phyloP scores from a whole-genome alignment of 2,888 invertebrate species.

The Coecobrya sp. region DNA sequence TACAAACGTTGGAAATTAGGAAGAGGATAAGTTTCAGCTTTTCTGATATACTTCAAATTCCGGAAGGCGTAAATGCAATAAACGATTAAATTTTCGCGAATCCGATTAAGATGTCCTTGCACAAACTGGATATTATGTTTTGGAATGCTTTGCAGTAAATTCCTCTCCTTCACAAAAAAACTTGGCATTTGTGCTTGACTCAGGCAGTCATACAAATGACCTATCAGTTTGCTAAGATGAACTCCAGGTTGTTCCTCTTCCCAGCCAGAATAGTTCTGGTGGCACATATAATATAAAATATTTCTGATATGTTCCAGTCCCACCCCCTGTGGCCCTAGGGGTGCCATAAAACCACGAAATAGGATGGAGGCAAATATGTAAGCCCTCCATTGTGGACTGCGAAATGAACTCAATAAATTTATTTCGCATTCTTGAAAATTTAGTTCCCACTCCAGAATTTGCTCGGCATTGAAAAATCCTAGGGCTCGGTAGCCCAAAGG shows the following conservation, averaged over 20 bases:
- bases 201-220: conserved; percentile 90
- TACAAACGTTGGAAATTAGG: conserved; percentile 90
- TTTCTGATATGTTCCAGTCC: conserved; percentile 92
- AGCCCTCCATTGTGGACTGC: conserved; percentile 91
- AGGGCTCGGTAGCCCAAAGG: conserved; percentile 92
- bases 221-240: conserved; percentile 90
- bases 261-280: conserved; percentile 92
- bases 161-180: conserved; percentile 92
- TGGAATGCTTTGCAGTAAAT: conserved; percentile 92
- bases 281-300: conserved; percentile 90
- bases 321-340: conserved; percentile 89
- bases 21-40: conserved; percentile 89
- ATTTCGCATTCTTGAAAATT: conserved; percentile 93
- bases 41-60: conserved; percentile 90
- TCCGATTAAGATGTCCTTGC: conserved; percentile 91
- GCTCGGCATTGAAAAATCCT: conserved; percentile 90
- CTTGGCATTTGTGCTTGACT: conserved; percentile 91
- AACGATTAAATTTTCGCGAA: conserved; percentile 92
- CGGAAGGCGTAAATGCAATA: conserved; percentile 91
- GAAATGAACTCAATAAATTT: conserved; percentile 91
- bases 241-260: conserved; percentile 92
- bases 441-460: conserved; percentile 93
- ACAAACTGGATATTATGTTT: conserved; percentile 90
- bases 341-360: conserved; percentile 92
- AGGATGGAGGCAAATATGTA: conserved; percentile 91